A percentile compares a stretch with the other conserved stretches of the same genome.
Evolutionary conservation across 35 echinoderm and acorn worm species (phyloP).

Genomic region (Strongylocentrotus purpuratus): DNA sequence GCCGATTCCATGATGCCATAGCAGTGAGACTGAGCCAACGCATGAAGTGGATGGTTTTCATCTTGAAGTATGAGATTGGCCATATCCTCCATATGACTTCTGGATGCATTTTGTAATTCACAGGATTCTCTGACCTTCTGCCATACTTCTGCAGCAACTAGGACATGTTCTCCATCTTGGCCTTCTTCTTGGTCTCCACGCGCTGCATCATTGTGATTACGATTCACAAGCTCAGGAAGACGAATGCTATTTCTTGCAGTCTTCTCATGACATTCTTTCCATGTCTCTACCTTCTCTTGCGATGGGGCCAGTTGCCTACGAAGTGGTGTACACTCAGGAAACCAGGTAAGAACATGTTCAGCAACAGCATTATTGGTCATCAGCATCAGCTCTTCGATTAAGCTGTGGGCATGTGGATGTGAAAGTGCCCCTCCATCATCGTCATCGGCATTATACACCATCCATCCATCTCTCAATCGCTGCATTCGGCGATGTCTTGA

Average conservation of each 20-base stretch:
- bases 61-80: constrained; percentile 71
- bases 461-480: constrained; percentile 57
- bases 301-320: constrained; percentile 75
- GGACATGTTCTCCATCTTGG: background rate
- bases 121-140: background rate
- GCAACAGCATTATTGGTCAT: constrained; percentile 79
- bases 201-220: background rate
- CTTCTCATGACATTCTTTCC: constrained; percentile 43
- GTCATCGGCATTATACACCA: constrained; percentile 46
- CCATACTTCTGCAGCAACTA: constrained; percentile 44
- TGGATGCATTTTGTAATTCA: background rate
- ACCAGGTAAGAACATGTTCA: constrained; percentile 52
- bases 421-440: constrained; percentile 50
- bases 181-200: background rate
- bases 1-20: constrained; percentile 64
- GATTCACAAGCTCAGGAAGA: constrained; percentile 8
- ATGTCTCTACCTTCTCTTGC: constrained; percentile 58
- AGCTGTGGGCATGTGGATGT: constrained; percentile 62
- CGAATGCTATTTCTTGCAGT: constrained; percentile 48
- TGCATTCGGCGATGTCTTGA: constrained; percentile 45
- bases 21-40: constrained; percentile 59
- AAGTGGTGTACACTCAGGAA: constrained; percentile 64
- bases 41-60: constrained; percentile 77
- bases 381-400: constrained; percentile 80
- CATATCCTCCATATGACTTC: constrained; percentile 46